A percentile compares a stretch with the other conserved stretches of the same genome.
Evolutionary conservation across 1,140 invertebrate genomes (phyloP).

Genomic region (Conus betulinus): DNA sequence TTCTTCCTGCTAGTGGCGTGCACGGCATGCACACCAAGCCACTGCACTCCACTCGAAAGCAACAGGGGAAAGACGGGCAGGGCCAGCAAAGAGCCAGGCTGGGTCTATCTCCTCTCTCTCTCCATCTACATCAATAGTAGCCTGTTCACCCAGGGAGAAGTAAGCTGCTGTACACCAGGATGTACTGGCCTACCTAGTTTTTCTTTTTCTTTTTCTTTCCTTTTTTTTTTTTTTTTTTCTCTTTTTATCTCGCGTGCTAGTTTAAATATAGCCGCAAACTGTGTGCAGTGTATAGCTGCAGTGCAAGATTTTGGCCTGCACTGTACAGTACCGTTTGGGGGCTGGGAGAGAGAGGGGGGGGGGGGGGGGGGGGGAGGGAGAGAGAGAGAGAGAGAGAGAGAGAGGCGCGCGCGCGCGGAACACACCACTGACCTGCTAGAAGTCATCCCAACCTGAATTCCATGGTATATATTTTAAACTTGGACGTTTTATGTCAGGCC

Average conservation of each 20-base stretch:
- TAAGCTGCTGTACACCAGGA: background rate
- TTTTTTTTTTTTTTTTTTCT: too few relatives aligned
- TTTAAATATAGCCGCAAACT: background rate
- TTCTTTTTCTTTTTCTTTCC: background rate
- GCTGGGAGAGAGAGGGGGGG: background rate
- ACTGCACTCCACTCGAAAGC: background rate
- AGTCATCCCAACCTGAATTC: background rate
- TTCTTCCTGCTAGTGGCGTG: background rate
- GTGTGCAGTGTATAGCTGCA: background rate
- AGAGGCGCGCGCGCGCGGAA: background rate
- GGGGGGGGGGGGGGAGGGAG: too few relatives aligned
- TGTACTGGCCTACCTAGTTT: background rate
- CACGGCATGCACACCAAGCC: background rate
- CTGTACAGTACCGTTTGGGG: background rate
- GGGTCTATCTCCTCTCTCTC: background rate
- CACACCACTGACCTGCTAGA: background rate
- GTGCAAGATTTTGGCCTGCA: conserved; percentile 5
- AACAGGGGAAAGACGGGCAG: background rate
- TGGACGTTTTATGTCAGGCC: background rate
- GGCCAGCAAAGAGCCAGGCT: background rate
- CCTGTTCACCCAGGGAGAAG: background rate
- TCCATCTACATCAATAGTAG: conserved; percentile 7
- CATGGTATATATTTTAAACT: background rate
- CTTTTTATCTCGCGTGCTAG: background rate
- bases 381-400: too few relatives aligned